Evolutionary conservation across 1,140 invertebrate species (phyloP).

Genomic region (Orussus abietinus): DNA sequence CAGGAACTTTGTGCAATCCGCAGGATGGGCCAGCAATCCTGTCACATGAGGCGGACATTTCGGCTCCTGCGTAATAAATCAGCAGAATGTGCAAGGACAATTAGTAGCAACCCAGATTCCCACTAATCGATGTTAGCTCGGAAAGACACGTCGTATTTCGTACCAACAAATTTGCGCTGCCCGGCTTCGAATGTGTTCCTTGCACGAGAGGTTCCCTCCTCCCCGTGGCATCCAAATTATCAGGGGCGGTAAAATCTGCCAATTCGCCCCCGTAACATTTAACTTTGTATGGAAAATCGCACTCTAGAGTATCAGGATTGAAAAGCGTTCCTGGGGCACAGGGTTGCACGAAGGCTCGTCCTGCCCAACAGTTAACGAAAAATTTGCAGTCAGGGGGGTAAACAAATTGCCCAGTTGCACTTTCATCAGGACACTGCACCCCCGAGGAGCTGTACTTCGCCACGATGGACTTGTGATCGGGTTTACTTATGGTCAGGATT

Average conservation of each 20-base stretch:
- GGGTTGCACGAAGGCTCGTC: constrained; percentile 56
- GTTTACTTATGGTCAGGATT: constrained; percentile 3
- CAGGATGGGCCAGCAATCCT: constrained; percentile 58
- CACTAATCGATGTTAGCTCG: no score
- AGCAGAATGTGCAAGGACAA: no score
- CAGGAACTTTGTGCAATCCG: constrained; percentile 63
- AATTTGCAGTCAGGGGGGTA: constrained; percentile 63
- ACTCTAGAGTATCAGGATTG: constrained; percentile 59
- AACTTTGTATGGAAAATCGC: constrained; percentile 64
- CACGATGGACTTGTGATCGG: constrained; percentile 17
- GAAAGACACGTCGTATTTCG: no score
- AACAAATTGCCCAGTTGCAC: constrained; percentile 57
- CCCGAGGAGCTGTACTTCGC: constrained; percentile 32
- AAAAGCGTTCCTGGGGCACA: constrained; percentile 68
- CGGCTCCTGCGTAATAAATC: constrained; percentile 20
- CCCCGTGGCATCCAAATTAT: constrained; percentile 9
- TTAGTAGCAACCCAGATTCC: no score
- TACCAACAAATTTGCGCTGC: constrained; percentile 12
- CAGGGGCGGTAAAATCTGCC: constrained; percentile 2
- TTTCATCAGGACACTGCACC: constrained; percentile 51
- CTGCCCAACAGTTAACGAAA: constrained; percentile 67
- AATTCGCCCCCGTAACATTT: constrained; percentile 51
- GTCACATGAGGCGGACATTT: constrained; percentile 40
- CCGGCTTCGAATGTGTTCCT: background rate
- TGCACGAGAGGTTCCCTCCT: constrained; percentile 10